These are phyloP conservation scores for Lasioglossum figueresi DNA, from an alignment of 2,888 invertebrate species.

Conservation along the genomic window DNA sequence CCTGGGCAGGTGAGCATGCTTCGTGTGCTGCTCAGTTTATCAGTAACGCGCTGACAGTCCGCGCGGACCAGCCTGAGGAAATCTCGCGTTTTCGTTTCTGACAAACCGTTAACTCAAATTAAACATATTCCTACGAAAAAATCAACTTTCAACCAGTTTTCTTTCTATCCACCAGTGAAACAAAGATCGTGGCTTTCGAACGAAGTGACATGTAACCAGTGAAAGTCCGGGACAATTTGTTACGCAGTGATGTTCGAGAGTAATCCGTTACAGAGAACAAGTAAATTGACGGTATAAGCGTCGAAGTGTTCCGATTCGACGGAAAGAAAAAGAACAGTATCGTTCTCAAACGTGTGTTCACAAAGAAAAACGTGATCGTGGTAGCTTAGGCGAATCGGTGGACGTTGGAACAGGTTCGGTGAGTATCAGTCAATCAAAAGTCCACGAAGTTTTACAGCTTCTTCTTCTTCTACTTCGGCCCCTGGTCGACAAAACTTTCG, in stretches of 20 bases:
- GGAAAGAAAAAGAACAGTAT: background rate
- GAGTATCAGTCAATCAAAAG: constrained; percentile 34
- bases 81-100: background rate
- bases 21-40: constrained; percentile 51
- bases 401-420: constrained; percentile 12
- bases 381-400: background rate
- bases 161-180: constrained; percentile 8
- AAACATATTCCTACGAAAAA: background rate
- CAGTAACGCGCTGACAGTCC: constrained; percentile 49
- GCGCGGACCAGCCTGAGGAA: background rate
- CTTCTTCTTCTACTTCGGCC: background rate
- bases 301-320: background rate
- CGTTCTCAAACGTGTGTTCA: background rate
- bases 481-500: constrained; percentile 20
- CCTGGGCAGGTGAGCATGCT: constrained; percentile 50
- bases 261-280: constrained; percentile 21
- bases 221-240: constrained; percentile 48
- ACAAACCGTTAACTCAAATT: background rate
- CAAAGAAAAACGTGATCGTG: background rate
- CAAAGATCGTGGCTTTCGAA: constrained; percentile 13
- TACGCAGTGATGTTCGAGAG: constrained; percentile 16
- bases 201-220: constrained; percentile 39
- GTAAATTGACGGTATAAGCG: background rate
- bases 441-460: background rate
- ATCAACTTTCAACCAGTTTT: background rate